These are phyloP conservation scores for Karalla daura DNA, from an alignment of 2,797 vertebrate species.

Conservation along the genomic window DNA sequence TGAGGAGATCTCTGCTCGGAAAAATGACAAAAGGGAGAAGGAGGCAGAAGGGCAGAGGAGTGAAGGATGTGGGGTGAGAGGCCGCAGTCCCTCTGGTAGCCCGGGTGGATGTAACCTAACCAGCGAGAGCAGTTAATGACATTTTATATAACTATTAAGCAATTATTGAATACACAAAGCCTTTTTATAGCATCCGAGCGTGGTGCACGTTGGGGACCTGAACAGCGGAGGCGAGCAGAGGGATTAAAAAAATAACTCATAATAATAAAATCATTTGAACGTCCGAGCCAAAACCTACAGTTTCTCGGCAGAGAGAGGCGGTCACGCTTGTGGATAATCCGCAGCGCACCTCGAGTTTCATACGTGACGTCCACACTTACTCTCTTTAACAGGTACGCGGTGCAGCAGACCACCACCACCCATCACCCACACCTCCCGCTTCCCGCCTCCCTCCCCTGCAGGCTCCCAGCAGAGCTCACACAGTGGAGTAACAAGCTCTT, in stretches of 20 bases:
- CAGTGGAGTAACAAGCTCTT: constrained; percentile 12
- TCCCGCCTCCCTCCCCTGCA: neutral
- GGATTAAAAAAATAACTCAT: constrained; percentile 76
- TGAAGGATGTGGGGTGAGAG: constrained; percentile 34
- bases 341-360: constrained; percentile 88
- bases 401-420: constrained; percentile 38
- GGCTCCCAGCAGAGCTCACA: constrained; percentile 36
- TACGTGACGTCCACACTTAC: constrained; percentile 79
- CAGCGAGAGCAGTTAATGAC: constrained; percentile 83
- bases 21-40: constrained; percentile 37
- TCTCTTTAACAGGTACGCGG: constrained; percentile 84
- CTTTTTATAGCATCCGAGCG: constrained; percentile 87
- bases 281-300: constrained; percentile 91
- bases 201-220: constrained; percentile 76
- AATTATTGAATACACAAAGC: constrained; percentile 91
- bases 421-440: too few relatives aligned
- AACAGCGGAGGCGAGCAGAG: constrained; percentile 73
- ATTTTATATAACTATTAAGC: constrained; percentile 85
- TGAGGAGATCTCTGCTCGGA: constrained; percentile 13
- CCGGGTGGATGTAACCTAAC: constrained; percentile 70
- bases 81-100: constrained; percentile 58
- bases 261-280: constrained; percentile 71
- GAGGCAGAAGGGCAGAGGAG: constrained; percentile 26
- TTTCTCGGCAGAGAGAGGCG: constrained; percentile 88
- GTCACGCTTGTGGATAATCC: constrained; percentile 88